Percentiles rank a stretch among this genome's conserved stretches.
Evolutionary conservation across 2,113 vertebrate genomes (phyloP).

Genomic region (Ammodytes dubius): DNA sequence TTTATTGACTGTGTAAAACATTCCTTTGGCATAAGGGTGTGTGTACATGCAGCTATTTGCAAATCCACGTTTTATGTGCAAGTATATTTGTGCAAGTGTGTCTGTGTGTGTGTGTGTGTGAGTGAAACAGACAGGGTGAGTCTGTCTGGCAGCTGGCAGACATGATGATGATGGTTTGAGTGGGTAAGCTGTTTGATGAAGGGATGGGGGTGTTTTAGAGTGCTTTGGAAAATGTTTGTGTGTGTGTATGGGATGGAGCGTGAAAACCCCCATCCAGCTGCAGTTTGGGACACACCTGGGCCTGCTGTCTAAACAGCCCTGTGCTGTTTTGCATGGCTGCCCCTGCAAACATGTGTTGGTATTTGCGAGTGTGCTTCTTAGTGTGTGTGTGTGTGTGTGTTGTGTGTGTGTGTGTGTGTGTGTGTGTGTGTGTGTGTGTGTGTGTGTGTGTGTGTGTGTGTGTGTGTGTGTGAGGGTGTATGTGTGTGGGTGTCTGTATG

Average conservation of each 20-base stretch:
- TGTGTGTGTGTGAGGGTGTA: background rate
- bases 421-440: background rate
- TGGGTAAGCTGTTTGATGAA: constrained; percentile 39
- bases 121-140: background rate
- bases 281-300: constrained; percentile 55
- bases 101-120: background rate
- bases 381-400: constrained; percentile 10
- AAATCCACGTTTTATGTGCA: background rate
- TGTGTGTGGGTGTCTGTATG: background rate
- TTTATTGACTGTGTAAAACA: constrained; percentile 22
- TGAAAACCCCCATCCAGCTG: constrained; percentile 65
- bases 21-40: constrained; percentile 22
- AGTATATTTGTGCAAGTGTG: background rate
- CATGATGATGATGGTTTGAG: constrained; percentile 47
- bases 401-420: background rate
- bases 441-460: background rate
- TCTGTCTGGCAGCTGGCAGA: constrained; percentile 47
- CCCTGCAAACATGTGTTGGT: constrained; percentile 35
- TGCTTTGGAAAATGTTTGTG: constrained; percentile 10
- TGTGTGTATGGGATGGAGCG: constrained; percentile 1
- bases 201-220: constrained; percentile 33
- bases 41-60: constrained; percentile 10
- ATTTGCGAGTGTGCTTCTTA: background rate
- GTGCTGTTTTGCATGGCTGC: constrained; percentile 51
- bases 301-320: constrained; percentile 59